A percentile compares a stretch with the other conserved stretches of the same genome.
phyloP scores from a whole-genome alignment of 1,140 invertebrate species.

The Dryas iulia region DNA sequence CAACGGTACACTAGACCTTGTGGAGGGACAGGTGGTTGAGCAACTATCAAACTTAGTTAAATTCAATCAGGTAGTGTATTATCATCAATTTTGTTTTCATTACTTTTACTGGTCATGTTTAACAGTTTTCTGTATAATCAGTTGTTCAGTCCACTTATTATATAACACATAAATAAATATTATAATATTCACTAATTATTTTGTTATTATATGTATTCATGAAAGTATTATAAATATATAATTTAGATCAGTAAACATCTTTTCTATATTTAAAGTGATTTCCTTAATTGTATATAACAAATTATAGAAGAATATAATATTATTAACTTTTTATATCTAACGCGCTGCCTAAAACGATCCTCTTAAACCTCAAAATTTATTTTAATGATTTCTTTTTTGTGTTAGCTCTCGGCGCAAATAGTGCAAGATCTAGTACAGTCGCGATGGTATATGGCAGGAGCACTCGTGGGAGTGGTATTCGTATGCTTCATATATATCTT shows the following conservation, averaged over 20 bases:
- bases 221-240: background rate
- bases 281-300: background rate
- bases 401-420: constrained; percentile 81
- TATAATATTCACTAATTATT: background rate
- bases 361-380: background rate
- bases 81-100: background rate
- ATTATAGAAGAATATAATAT: background rate
- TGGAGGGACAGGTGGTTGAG: constrained; percentile 43
- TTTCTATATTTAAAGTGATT: too few species aligned
- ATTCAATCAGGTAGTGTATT: constrained; percentile 39
- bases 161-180: background rate
- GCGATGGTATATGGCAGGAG: constrained; percentile 85
- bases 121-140: background rate
- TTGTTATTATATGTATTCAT: background rate
- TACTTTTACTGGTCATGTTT: background rate
- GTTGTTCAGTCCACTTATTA: background rate
- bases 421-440: constrained; percentile 87
- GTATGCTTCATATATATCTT: constrained; percentile 93
- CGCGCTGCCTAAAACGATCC: too few species aligned
- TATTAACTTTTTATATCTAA: background rate
- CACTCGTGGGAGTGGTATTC: constrained; percentile 84
- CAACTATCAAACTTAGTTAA: constrained; percentile 48
- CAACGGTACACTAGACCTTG: constrained; percentile 34
- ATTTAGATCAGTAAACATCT: too few species aligned
- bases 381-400: background rate